phyloP scores from a whole-genome alignment of 2,113 vertebrate species.

The Bubalus kerabau region DNA sequence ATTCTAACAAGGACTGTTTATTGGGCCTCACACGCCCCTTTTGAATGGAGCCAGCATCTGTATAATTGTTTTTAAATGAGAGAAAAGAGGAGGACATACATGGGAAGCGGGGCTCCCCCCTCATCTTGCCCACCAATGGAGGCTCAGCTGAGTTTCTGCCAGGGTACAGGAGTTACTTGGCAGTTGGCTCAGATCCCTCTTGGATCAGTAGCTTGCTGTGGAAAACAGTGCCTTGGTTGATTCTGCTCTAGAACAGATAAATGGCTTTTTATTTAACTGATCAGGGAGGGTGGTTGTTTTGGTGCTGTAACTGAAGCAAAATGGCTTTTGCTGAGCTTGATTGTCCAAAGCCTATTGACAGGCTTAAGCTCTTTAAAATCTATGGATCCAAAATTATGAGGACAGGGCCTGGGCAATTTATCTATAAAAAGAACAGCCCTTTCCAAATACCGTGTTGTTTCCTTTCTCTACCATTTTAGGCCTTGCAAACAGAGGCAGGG shows the following conservation, averaged over 20 bases:
- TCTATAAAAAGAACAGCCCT: conserved; percentile 36
- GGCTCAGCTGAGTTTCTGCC: background rate
- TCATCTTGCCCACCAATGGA: background rate
- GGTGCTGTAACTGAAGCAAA: background rate
- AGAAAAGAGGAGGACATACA: background rate
- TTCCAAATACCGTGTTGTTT: background rate
- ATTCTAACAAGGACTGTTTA: background rate
- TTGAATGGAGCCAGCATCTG: background rate
- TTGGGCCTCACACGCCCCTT: background rate
- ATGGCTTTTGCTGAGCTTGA: conserved; percentile 15
- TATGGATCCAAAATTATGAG: background rate
- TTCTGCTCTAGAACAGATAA: conserved; percentile 43
- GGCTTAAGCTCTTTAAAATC: conserved; percentile 8
- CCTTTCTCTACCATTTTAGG: conserved; percentile 8
- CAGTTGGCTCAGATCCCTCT: conserved; percentile 34
- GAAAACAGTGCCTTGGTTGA: conserved; percentile 50
- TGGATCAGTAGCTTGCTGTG: conserved; percentile 35
- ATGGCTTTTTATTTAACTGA: conserved; percentile 59
- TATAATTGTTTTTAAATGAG: background rate
- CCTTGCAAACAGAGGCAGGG: background rate
- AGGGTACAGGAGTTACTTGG: background rate
- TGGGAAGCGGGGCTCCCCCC: background rate
- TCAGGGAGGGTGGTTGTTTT: background rate
- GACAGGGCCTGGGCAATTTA: background rate
- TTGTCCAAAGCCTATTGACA: background rate